Evolutionary conservation across 2,113 vertebrate genomes (phyloP), one percentile per base, ranked within the genome.

Genomic region (Aleadryas rufinucha): DNA sequence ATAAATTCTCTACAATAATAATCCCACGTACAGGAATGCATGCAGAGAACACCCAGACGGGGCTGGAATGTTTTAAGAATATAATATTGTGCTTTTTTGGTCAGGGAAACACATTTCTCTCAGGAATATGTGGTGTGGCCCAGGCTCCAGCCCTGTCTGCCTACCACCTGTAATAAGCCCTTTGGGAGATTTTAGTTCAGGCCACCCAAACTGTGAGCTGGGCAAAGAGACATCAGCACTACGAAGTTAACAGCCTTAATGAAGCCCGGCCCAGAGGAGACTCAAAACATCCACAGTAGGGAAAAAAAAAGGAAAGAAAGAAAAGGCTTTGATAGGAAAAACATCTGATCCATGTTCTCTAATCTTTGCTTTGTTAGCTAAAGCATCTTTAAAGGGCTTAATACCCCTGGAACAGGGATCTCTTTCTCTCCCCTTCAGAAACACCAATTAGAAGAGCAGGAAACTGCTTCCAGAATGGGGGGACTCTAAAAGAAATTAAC

Each of bases 1-100:
- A 98, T 99, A 99, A 98, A 99, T 99, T 98, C 97, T 96, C 98
- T 98, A 98, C 98, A 98, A 98, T 98, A 99, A 99, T 98, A 99
- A 98, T 98, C 98, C 96, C 84, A 95, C 94, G 80, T 98, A 98
- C 97, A 98, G 98, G 98, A 99, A 98, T 99, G 98, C 98, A 96
- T 95, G 96, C 88, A 91, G 92, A 97, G 97, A 97, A 97, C 97
- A 97, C 97, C 97, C 96, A 97, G 97, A 97, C 96, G 54, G 96
- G 95, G 90, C 94, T 97, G 96, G 97, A 97, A 97, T 93, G 96
- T 96, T 97, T 97, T 96, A 98, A 98, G 98, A 98, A 98, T 97
- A 96, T 97, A 91, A 94, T 96, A 97, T 96, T 97, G 95, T 98
- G 97, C 96, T 97, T 98, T 96, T 98, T 97, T 98, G 97, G 97